A percentile compares a stretch with the other conserved stretches of the same genome.
phyloP scores from a whole-genome alignment of 1,140 invertebrate genomes.

The Drosophila varians region DNA sequence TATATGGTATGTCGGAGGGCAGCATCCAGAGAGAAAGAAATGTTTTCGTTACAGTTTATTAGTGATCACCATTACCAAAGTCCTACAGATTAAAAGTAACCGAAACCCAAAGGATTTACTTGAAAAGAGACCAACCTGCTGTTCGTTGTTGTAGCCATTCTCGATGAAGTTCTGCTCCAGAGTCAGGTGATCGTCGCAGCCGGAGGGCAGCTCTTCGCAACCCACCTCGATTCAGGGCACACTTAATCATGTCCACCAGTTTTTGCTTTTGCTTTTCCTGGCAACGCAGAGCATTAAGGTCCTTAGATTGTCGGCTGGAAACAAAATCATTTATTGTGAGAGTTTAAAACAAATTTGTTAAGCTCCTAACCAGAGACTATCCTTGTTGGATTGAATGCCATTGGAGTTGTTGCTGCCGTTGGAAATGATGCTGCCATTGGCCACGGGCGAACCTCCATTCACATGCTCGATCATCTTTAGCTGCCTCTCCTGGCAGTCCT shows the following conservation, averaged over 20 bases:
- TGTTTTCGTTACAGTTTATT: conserved; percentile 30
- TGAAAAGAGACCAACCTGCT: conserved; percentile 67
- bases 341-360: not conserved
- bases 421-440: conserved; percentile 81
- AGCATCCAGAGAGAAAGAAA: conserved; percentile 56
- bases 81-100: conserved; percentile 35
- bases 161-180: conserved; percentile 85
- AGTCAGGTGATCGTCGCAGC: conserved; percentile 88
- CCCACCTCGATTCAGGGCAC: conserved; percentile 93
- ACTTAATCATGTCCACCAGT: conserved; percentile 91
- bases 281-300: conserved; percentile 87
- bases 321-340: not conserved
- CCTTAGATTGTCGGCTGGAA: conserved; percentile 83
- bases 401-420: conserved; percentile 83
- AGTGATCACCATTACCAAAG: conserved; percentile 32
- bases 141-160: conserved; percentile 81
- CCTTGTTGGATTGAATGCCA: conserved; percentile 83
- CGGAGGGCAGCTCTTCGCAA: conserved; percentile 93
- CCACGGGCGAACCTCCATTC: conserved; percentile 73
- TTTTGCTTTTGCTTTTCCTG: conserved; percentile 91
- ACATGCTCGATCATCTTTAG: conserved; percentile 84
- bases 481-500: conserved; percentile 88
- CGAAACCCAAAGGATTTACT: not conserved
- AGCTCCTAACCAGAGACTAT: conserved; percentile 65
- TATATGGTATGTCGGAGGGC: conserved; percentile 22